These are phyloP conservation scores for Papilio xuthus DNA, from an alignment of 1,140 invertebrate species.

Conservation along the genomic window DNA sequence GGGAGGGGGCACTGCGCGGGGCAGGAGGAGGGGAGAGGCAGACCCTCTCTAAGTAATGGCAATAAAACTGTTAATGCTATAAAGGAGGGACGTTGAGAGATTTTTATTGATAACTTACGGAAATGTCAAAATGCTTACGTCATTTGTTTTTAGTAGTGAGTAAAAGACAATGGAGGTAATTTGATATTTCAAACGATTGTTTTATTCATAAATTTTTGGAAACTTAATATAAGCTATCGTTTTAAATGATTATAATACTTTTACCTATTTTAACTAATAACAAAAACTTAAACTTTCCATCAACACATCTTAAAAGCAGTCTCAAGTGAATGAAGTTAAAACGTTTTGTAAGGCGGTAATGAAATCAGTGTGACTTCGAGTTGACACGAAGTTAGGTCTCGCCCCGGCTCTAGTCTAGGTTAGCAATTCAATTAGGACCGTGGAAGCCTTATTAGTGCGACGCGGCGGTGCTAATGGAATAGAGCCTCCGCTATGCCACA, in stretches of 20 bases:
- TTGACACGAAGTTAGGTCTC: slow-evolving; percentile 34
- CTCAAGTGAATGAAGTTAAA: slow-evolving; percentile 4
- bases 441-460: slow-evolving; percentile 33
- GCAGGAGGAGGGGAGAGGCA: background rate
- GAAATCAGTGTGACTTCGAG: slow-evolving; percentile 31
- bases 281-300: background rate
- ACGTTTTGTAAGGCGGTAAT: slow-evolving; percentile 36
- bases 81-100: background rate
- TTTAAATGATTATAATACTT: background rate
- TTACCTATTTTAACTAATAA: background rate
- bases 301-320: background rate
- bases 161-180: background rate
- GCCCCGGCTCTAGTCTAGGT: slow-evolving; percentile 16
- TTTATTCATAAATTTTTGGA: background rate
- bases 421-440: slow-evolving; percentile 37
- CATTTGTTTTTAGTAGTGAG: background rate
- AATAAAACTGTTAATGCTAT: slow-evolving; percentile 22
- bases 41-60: background rate
- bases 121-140: background rate
- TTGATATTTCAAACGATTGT: background rate
- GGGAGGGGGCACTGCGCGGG: background rate
- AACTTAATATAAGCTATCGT: background rate
- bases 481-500: background rate
- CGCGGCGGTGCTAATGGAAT: slow-evolving; percentile 22
- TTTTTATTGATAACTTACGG: slow-evolving; percentile 19